phyloP scores from a whole-genome alignment of 1,140 invertebrate species.

The Heliconius melpomene region DNA sequence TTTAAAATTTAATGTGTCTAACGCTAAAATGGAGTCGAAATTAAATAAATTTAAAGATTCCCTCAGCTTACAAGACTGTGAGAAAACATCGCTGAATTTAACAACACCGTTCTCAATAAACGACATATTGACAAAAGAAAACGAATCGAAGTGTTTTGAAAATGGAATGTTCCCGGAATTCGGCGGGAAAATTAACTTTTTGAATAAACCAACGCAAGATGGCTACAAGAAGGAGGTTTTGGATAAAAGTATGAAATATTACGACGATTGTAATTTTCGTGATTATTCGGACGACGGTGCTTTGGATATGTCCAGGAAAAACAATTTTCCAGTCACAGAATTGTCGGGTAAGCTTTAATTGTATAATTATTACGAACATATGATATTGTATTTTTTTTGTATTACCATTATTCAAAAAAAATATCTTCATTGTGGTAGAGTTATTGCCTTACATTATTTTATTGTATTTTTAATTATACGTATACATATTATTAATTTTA shows the following conservation, averaged over 20 bases:
- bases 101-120: slow-evolving; percentile 89
- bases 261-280: slow-evolving; percentile 68
- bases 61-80: slow-evolving; percentile 65
- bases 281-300: slow-evolving; percentile 68
- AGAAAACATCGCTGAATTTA: slow-evolving; percentile 69
- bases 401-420: too few species aligned
- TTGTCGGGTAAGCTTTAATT: slow-evolving; percentile 61
- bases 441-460: too few species aligned
- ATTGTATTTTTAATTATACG: too few species aligned
- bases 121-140: slow-evolving; percentile 85
- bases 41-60: slow-evolving; percentile 63
- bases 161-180: slow-evolving; percentile 63
- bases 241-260: slow-evolving; percentile 68
- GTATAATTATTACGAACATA: background rate
- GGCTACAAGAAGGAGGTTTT: slow-evolving; percentile 59
- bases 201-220: slow-evolving; percentile 54
- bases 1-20: slow-evolving; percentile 54
- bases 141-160: slow-evolving; percentile 70
- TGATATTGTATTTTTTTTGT: too few species aligned
- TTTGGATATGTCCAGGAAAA: slow-evolving; percentile 73
- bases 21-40: slow-evolving; percentile 73
- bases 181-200: slow-evolving; percentile 63
- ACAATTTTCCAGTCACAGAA: slow-evolving; percentile 71
- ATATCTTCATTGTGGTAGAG: too few species aligned
- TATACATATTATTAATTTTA: too few species aligned